Conservation (phyloP, 2,888 invertebrate species). For the Busseola fusca region DNA sequence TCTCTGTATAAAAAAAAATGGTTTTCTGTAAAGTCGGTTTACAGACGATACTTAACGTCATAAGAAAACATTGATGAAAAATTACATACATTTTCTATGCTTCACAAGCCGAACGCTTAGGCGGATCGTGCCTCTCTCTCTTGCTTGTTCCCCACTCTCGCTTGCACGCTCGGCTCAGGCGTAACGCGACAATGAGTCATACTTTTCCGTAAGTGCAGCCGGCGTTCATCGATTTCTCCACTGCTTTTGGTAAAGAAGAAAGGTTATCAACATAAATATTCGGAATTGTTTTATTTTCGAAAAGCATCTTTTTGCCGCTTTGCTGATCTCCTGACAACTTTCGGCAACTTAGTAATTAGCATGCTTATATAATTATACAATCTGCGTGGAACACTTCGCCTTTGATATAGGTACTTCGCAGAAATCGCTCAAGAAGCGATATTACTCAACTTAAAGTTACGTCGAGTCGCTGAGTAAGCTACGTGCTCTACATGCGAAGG, state of each 20-base stretch:
- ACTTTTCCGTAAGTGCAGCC: no score
- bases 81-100: no score
- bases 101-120: no score
- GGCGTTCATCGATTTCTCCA: no score
- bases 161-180: no score
- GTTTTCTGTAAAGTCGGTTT: no score
- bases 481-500: conserved; percentile 12
- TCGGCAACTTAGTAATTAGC: background rate
- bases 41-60: no score
- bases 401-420: conserved; percentile 43
- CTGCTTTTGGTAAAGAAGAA: background rate
- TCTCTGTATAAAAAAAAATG: no score
- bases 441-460: conserved; percentile 53
- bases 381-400: conserved; percentile 34
- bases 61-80: no score
- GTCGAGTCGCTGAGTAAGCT: conserved; percentile 39
- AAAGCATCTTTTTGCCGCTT: background rate
- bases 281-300: background rate
- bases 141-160: no score
- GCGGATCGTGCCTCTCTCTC: no score
- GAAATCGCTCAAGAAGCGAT: conserved; percentile 51
- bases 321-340: background rate
- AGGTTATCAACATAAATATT: background rate
- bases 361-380: conserved; percentile 33
- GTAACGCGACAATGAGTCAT: no score